Evolutionary conservation across 92 coral and sea anemone genomes (phyloP).

Genomic region (Phenganax marumi): DNA sequence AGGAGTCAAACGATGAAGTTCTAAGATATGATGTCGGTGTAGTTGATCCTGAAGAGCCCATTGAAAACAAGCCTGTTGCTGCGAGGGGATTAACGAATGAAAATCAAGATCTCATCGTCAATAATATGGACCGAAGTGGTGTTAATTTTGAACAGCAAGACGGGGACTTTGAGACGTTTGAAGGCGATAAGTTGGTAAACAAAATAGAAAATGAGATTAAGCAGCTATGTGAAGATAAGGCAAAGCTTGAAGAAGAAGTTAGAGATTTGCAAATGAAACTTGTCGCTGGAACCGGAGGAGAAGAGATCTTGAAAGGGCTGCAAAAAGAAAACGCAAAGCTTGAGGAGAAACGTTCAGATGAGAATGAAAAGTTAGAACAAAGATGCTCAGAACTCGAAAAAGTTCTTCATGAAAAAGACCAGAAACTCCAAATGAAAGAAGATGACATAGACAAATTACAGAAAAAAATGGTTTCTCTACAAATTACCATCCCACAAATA

Average conservation of each 20-base stretch:
- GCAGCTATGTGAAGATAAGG: background rate
- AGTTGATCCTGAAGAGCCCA: background rate
- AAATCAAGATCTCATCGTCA: too few relatives aligned
- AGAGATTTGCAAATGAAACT: background rate
- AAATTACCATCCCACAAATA: constrained; percentile 20
- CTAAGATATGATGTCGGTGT: background rate
- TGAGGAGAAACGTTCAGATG: background rate
- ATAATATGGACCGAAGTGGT: too few relatives aligned
- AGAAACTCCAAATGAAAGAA: background rate
- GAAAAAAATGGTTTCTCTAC: background rate
- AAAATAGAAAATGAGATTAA: background rate
- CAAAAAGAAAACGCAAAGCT: background rate
- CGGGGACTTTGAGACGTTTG: background rate
- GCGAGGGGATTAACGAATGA: too few relatives aligned
- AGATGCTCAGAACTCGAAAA: constrained; percentile 49
- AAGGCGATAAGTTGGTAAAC: background rate
- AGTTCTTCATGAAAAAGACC: background rate
- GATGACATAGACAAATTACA: background rate
- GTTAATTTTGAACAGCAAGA: background rate
- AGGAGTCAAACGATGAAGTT: too few relatives aligned
- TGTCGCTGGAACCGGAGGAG: constrained; percentile 30
- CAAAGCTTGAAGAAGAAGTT: constrained; percentile 54
- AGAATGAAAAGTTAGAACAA: constrained; percentile 54
- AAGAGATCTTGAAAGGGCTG: constrained; percentile 62
- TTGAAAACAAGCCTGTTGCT: too few relatives aligned